Base-by-base conservation (phyloP, 2,888 invertebrate species). In the Embidobia sp. region DNA sequence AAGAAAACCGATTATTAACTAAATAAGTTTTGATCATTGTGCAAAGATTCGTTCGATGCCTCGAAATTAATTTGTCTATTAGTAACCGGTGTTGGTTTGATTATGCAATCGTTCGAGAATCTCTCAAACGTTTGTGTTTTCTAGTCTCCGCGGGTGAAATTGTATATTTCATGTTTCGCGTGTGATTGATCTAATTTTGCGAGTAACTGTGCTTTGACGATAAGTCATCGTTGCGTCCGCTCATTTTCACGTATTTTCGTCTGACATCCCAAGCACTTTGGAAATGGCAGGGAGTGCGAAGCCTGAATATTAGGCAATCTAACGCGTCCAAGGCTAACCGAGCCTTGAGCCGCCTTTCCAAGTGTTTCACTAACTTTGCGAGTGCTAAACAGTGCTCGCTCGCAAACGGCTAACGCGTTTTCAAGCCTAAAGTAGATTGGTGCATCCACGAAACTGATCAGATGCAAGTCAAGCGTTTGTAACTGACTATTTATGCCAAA, bases 331-430 rank as follows among this genome's bases (percentile, higher is more conserved):
- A 89, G 88, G 89, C 88, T 88, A 88, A 79, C 75, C 80, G 80
- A 87, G 87, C 88, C 88, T 89, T 88, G 88, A 88, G 87, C 84
- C 82, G 85, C 87, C 88, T 88, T 88, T 88, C 88, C 87, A 88
- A 88, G 85, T 85, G 86, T 87, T 86, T 85, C 84, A 79, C 83
- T 85, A 84, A 83, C 79, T 81, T 83, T 78, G 61, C 74, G 66
- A 78, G 64, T 66, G 63, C 70, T 70, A 53, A 75, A 70, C 57
- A 31, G 33, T 69, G 48, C 59, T 70, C 53, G 76, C 59, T 73
- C 59, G 73, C 59, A 75, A 79, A 79, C n/a, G 75, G 75, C 78
- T 79, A 53, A 69, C 29, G 64, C 46, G n/a, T 46, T 51, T 27
- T 15, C 44, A 26, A 53, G 10, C 57, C 42, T 49, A 72, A 66